Conservation (phyloP, 1,140 invertebrate species). For the Cheumatopsyche charites region DNA sequence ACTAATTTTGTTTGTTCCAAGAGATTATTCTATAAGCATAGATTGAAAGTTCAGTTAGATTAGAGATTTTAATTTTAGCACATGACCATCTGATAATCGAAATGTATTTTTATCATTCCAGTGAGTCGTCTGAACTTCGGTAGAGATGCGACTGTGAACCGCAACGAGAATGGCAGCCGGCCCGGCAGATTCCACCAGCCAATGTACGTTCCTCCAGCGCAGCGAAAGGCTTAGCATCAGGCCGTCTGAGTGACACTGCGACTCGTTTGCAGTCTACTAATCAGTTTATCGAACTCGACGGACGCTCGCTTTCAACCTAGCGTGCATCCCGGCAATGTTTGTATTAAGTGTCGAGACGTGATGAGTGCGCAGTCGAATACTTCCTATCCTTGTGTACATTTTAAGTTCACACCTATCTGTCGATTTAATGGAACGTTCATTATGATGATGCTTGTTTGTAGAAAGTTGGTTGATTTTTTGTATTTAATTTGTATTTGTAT, state of each 20-base stretch:
- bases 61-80: too few species aligned
- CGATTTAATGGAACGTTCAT: constrained; percentile 13
- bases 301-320: background rate
- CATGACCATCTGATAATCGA: too few species aligned
- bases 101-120: constrained; percentile 17
- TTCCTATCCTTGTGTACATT: constrained; percentile 7
- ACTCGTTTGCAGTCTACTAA: constrained; percentile 4
- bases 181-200: constrained; percentile 52
- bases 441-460: constrained; percentile 20
- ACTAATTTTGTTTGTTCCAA: too few species aligned
- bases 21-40: too few species aligned
- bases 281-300: background rate
- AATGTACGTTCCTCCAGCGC: constrained; percentile 57
- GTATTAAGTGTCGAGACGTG: constrained; percentile 3
- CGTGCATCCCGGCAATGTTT: background rate
- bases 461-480: background rate
- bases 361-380: constrained; percentile 28
- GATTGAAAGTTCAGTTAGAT: too few species aligned
- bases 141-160: constrained; percentile 38
- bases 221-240: constrained; percentile 51
- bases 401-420: constrained; percentile 9
- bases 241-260: constrained; percentile 42
- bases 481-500: constrained; percentile 3
- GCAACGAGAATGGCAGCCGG: constrained; percentile 32
- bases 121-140: constrained; percentile 30